Percentiles rank a stretch among this genome's conserved stretches.
Evolutionary conservation across 2,113 vertebrate genomes (phyloP).

Genomic region (Mola mola): DNA sequence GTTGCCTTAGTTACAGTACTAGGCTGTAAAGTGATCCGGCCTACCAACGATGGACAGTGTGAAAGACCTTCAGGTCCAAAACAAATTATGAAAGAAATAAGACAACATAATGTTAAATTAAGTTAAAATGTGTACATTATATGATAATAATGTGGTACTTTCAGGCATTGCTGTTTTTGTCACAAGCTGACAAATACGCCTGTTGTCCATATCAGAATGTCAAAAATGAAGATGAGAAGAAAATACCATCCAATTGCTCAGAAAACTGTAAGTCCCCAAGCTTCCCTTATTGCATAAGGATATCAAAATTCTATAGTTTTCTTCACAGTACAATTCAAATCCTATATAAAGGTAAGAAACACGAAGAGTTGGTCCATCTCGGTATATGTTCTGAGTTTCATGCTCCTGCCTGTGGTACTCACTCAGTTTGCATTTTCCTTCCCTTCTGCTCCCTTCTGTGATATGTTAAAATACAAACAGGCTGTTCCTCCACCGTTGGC

Average conservation of each 20-base stretch:
- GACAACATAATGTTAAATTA: neutral
- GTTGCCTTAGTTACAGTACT: slow-evolving; percentile 28
- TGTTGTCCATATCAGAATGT: neutral
- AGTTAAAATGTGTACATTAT: neutral
- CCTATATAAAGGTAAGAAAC: too few relatives aligned
- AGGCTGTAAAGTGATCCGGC: too few relatives aligned
- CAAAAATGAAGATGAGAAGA: slow-evolving; percentile 8
- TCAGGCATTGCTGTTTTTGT: slow-evolving; percentile 2
- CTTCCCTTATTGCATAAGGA: too few relatives aligned
- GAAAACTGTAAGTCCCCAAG: neutral
- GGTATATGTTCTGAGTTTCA: too few relatives aligned
- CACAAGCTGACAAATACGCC: slow-evolving; percentile 21
- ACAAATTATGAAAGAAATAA: neutral
- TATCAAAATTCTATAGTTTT: too few relatives aligned
- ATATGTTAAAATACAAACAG: too few relatives aligned
- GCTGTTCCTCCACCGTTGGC: too few relatives aligned
- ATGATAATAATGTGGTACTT: neutral
- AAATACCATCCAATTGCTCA: slow-evolving; percentile 3
- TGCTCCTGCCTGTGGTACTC: too few relatives aligned
- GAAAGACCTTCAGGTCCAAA: slow-evolving; percentile 1
- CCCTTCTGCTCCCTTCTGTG: too few relatives aligned
- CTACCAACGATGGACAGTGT: neutral
- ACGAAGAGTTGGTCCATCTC: too few relatives aligned
- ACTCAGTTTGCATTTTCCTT: too few relatives aligned
- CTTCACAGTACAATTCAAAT: too few relatives aligned